Base-by-base conservation (phyloP, 2,113 vertebrate species). In the Diglossa brunneiventris region DNA sequence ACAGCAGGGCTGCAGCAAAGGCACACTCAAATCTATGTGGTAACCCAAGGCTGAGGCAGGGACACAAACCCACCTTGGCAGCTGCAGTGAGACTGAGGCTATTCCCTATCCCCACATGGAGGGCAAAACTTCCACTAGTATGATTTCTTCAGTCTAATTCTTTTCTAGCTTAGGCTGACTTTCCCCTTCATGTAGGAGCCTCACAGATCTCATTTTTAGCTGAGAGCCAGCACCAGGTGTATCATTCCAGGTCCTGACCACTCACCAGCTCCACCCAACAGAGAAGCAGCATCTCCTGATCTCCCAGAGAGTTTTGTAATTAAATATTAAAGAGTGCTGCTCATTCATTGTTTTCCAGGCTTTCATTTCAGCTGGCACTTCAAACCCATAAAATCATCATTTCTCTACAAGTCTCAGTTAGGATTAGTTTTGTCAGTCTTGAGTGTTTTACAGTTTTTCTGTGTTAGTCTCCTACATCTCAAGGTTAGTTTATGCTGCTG, bases 311-410 rank as follows among this genome's bases (percentile, higher is more conserved):
- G 53, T 76, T 76, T 49, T 69, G 20, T 42, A 90, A 88, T 83
- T 50, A 73, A 90, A 66, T 90, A 93, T 87, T 79, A 19, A 53
- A 52, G 35, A 78, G 13, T 30, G 28, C 39, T 74, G 41, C n/a
- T 88, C 49, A 23, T 49, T 88, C 53, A 9, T 10, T 42, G 1
- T 18, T 87, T 88, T 53, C 50, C 20, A 76, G 53, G 68, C 15
- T 94, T 93, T 81, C 35, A 74, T 79, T 85, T 95, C 82, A 92
- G 33, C 67, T 58, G 62, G 75, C 2, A 3, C 42, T 67, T 74
- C 23, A 9, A 27, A 90, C 19, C 56, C 20, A 26, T 33, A 74
- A 39, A 7, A 44, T 15, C 26, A 46, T 12, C 0, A 50, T 76
- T 91, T 91, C 22, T 79, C 70, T 62, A 4, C 0, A 4, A 73